Percentiles rank a stretch among this genome's conserved stretches.
phyloP scores from a whole-genome alignment of 2,113 vertebrate genomes.

The Nothoprocta perdicaria region DNA sequence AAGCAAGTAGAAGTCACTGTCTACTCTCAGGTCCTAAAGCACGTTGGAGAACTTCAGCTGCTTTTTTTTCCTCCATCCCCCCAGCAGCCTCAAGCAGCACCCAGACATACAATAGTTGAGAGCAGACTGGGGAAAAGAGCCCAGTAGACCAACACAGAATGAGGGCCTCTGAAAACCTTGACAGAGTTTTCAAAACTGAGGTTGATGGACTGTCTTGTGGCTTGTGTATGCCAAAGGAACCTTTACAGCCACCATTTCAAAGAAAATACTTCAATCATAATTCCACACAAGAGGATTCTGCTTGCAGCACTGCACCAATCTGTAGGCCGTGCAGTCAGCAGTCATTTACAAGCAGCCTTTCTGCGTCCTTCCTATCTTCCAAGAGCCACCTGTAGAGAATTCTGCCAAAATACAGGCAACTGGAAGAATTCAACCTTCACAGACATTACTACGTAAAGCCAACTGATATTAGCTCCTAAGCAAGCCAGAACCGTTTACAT shows the following conservation, averaged over 20 bases:
- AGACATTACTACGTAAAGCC: background rate
- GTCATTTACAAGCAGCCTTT: background rate
- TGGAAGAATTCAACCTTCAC: background rate
- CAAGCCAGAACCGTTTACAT: background rate
- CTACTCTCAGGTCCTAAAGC: background rate
- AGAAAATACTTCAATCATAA: background rate
- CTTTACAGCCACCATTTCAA: background rate
- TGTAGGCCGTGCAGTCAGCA: no score
- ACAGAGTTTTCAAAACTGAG: background rate
- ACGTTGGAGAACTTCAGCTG: background rate
- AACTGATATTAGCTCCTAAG: background rate
- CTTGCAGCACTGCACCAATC: no score
- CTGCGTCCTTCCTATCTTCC: background rate
- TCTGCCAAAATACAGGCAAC: background rate
- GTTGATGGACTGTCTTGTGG: background rate
- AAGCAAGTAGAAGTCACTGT: background rate
- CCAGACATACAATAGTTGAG: background rate
- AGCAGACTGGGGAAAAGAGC: background rate
- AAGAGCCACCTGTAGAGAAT: background rate
- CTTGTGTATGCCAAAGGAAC: accelerated
- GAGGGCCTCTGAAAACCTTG: background rate
- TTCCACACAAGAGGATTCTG: background rate
- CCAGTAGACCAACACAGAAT: background rate
- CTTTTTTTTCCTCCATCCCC: accelerated
- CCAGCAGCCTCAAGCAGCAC: background rate